Percentiles rank a stretch among this genome's conserved stretches.
phyloP scores from a whole-genome alignment of 1,140 invertebrate genomes.

The Matsumurasca onukii region DNA sequence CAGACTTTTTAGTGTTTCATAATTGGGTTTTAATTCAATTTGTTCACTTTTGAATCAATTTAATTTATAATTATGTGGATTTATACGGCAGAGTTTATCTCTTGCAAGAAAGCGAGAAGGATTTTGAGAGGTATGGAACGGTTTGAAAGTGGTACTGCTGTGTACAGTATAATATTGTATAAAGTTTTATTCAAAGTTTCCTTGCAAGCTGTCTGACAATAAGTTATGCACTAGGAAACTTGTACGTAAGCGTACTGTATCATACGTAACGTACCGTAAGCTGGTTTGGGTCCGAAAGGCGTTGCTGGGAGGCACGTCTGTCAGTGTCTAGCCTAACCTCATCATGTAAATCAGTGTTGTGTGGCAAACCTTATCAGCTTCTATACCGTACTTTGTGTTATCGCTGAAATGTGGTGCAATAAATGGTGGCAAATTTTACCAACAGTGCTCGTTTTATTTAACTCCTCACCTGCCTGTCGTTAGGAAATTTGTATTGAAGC shows the following conservation, averaged over 20 bases:
- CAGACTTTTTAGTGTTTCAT: too few relatives aligned
- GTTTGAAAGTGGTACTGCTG: background rate
- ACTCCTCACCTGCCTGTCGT: too few relatives aligned
- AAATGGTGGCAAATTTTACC: slow-evolving; percentile 32
- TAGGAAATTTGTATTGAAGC: too few relatives aligned
- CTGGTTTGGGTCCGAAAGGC: slow-evolving; percentile 39
- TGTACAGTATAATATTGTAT: slow-evolving; percentile 24
- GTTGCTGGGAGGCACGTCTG: slow-evolving; percentile 34
- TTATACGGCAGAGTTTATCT: too few relatives aligned
- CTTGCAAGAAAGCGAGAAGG: too few relatives aligned
- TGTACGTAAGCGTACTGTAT: too few relatives aligned
- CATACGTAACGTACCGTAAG: slow-evolving; percentile 34
- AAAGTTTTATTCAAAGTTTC: slow-evolving; percentile 17
- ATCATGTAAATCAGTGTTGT: slow-evolving; percentile 31
- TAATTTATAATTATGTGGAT: too few relatives aligned
- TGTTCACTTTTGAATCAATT: too few relatives aligned
- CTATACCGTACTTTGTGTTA: slow-evolving; percentile 33
- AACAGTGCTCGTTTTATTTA: too few relatives aligned
- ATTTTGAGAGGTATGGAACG: background rate
- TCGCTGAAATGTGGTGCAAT: slow-evolving; percentile 38
- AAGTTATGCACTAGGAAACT: slow-evolving; percentile 18
- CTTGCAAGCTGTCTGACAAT: background rate
- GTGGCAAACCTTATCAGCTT: slow-evolving; percentile 34
- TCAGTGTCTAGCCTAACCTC: slow-evolving; percentile 17
- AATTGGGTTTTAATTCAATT: too few relatives aligned